Evolutionary conservation across 2,888 invertebrate genomes (phyloP), one percentile per base, ranked within the genome.

Genomic region (Drosophila meridiana): DNA sequence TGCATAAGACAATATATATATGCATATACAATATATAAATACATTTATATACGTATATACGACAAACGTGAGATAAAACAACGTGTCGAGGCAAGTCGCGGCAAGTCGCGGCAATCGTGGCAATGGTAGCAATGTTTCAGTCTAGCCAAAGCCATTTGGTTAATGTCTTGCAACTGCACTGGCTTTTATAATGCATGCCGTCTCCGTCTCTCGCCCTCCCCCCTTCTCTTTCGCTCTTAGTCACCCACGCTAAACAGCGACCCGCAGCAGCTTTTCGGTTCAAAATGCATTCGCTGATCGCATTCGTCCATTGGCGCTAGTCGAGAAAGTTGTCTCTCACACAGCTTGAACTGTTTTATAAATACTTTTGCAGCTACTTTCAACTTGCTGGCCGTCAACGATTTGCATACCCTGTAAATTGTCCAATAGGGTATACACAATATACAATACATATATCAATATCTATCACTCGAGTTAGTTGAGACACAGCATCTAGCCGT

Each of bases 291-390:
- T 67, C 56, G 68, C 70, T 52, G 71, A 75, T 69, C 79, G 71
- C 79, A 82, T 73, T 82, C 65, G 67, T 71, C 63, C 65, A 65
- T 52, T 52, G 34, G 55, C 60, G 69, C 61, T 60, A 74, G 73
- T 83, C 81, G 79, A 82, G 91, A 90, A 91, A 90, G 89, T 91
- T 83, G 68, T 48, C 64, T 42, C 56, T 43, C 43, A 36, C 53
- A 28, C 60, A 32, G 58, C 38, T 75, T 52, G 53, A 58, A 74
- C 45, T 38, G 75, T 53, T 61, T 50, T 50, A 47, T 43, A 74
- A 76, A 58, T 76, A 78, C 73, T 91, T 90, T 89, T 87, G 89
- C 90, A 90, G 91, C 91, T 91, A 91, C 92, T 91, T 91, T 91
- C 91, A 87, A 85, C 83, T 88, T 82, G 34, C 85, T 83, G 80